Conservation (phyloP, 2,797 vertebrate species). For the Characodon lateralis region DNA sequence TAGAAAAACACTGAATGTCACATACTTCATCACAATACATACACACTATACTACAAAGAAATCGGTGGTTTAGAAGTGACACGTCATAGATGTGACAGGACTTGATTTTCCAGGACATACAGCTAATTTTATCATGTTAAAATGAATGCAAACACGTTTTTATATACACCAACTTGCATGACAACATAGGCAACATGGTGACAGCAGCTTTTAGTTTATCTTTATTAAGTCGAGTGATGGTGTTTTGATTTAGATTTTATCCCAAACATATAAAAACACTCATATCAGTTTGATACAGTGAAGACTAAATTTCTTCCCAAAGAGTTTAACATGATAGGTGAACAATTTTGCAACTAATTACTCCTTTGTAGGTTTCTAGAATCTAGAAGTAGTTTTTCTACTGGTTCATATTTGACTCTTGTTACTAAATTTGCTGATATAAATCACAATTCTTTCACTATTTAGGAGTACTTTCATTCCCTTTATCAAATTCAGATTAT, state of each 20-base stretch:
- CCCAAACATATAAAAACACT: background rate
- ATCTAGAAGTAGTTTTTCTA: background rate
- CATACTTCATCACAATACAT: no score
- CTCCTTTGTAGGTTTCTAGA: background rate
- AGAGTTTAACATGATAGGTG: background rate
- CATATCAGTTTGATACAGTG: no score
- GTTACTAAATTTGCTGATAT: background rate
- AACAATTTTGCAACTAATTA: background rate
- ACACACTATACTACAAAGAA: no score
- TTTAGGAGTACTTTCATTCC: background rate
- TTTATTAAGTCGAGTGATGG: background rate
- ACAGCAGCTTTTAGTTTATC: background rate
- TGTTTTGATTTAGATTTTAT: background rate
- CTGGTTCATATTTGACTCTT: background rate
- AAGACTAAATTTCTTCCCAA: background rate
- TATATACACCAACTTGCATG: no score
- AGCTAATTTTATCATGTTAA: no score
- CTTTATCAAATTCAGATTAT: slow-evolving; percentile 6
- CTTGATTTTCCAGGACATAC: no score
- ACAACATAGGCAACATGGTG: background rate
- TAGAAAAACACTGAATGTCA: no score
- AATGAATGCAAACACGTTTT: no score
- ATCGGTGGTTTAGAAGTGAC: no score
- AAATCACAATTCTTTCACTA: background rate
- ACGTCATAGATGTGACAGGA: no score